phyloP scores from a whole-genome alignment of 2,888 invertebrate genomes.

The Fissipunctia ypsillon region DNA sequence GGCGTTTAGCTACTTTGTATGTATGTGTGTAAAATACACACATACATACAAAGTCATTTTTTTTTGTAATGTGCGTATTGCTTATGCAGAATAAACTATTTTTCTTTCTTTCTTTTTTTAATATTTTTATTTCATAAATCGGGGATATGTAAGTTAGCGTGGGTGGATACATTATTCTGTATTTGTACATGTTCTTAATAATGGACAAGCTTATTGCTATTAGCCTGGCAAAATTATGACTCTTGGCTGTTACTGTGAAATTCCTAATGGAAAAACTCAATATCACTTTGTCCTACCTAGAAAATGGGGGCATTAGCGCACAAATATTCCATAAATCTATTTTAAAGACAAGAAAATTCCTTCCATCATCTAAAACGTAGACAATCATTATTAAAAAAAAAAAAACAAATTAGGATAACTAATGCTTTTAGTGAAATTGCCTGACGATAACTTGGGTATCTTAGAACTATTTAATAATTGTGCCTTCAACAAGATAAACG shows the following conservation, averaged over 20 bases:
- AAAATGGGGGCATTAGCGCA: neutral
- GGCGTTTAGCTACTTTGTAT: too few species aligned
- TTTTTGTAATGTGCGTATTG: too few species aligned
- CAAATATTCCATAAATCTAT: neutral
- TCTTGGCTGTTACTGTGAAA: neutral
- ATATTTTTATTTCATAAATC: too few species aligned
- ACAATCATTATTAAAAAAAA: neutral
- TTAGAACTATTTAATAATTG: constrained; percentile 6
- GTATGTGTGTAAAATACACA: too few species aligned
- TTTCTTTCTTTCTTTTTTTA: too few species aligned
- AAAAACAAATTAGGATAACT: neutral
- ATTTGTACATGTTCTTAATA: too few species aligned
- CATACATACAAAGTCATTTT: too few species aligned
- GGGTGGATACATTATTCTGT: too few species aligned
- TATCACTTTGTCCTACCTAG: too few species aligned
- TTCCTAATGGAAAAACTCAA: neutral
- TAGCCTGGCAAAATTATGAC: neutral
- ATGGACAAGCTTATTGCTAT: too few species aligned
- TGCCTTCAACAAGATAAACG: neutral
- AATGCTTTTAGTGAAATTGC: constrained; percentile 24
- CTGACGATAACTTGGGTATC: neutral
- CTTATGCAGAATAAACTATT: too few species aligned
- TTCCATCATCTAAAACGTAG: neutral
- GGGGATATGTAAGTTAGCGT: neutral
- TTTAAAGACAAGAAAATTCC: neutral